Evolutionary conservation across 2,797 vertebrate genomes (phyloP), one percentile per base, ranked within the genome.

Genomic region (Onychomys arenicola): DNA sequence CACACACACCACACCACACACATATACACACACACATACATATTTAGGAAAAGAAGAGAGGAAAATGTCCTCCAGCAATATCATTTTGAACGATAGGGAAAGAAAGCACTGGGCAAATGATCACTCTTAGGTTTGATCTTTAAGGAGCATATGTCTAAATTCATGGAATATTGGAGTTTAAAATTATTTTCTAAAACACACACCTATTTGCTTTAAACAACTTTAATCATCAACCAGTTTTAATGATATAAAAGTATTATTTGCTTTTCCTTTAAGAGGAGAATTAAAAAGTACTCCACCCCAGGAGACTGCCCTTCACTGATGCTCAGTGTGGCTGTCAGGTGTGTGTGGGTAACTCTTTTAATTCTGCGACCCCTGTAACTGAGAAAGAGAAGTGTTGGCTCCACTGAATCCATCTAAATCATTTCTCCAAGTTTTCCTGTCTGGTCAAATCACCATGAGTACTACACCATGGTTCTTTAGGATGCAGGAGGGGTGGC

Each of bases 81-180:
- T 25, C 63, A n/a, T 73, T 63, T 49, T 94, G 17, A 63, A 65
- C 5, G n/a, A 19, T 12, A 55, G 65, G 21, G 67, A 61, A 80
- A 77, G 67, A 61, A 80, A 77, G 46, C 55, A 7, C 0, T 55
- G 27, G 59, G 61, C 43, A 40, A 34, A 29, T 57, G 8, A 49
- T 61, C 25, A 16, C 71, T 94, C 87, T 90, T 67, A 43, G 14
- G 32, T 89, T 89, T 93, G 43, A 91, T 77, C 52, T 91, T 55
- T 57, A 86, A 93, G 43, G 86, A 80, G n/a, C 95, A 84, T 91
- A 46, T 80, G 8, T 90, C 89, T 96, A 75, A 81, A 73, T 84
- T 49, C 89, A n/a, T 46, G 67, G 4, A 75, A 55, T 67, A 80
- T 40, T 86, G 3, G 5, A 21, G 13, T 61, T 86, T 46, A 57